phyloP scores from a whole-genome alignment of 2,888 invertebrate species.

The Phortica magna region DNA sequence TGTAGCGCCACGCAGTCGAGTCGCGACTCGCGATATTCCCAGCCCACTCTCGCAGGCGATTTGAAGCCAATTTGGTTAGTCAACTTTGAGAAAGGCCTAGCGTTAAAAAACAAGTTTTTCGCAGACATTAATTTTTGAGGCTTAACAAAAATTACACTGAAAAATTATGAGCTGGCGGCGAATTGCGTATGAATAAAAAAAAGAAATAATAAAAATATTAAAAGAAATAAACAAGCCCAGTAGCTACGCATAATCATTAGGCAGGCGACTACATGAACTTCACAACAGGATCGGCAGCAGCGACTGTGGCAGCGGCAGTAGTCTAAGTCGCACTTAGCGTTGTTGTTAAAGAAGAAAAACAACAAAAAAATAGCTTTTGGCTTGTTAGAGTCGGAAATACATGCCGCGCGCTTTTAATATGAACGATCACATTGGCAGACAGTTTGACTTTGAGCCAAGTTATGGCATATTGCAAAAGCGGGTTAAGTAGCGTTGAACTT shows the following conservation, averaged over 20 bases:
- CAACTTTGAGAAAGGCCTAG: neutral
- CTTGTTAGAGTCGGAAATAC: conserved; percentile 58
- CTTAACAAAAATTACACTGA: conserved; percentile 12
- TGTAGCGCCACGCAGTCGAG: neutral
- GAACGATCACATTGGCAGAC: conserved; percentile 48
- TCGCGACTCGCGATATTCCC: neutral
- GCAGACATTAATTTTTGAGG: conserved; percentile 5
- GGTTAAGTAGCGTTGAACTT: conserved; percentile 67
- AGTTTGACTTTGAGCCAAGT: conserved; percentile 41
- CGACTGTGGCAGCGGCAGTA: neutral
- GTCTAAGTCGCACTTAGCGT: neutral
- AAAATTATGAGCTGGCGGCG: conserved; percentile 36
- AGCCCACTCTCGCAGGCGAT: neutral
- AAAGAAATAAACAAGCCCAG: conserved; percentile 56
- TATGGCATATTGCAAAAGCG: conserved; percentile 26
- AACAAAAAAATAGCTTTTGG: conserved; percentile 64
- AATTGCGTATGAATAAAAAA: conserved; percentile 22
- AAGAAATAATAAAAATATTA: conserved; percentile 49
- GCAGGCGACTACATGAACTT: conserved; percentile 22
- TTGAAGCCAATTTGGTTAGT: conserved; percentile 12
- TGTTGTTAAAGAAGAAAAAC: conserved; percentile 38
- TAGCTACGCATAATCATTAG: conserved; percentile 60
- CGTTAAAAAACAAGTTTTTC: conserved; percentile 7
- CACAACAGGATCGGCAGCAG: conserved; percentile 10
- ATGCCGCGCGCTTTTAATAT: neutral